Conservation (phyloP, 2,888 invertebrate genomes). For the Phrixothrix hirtus region DNA sequence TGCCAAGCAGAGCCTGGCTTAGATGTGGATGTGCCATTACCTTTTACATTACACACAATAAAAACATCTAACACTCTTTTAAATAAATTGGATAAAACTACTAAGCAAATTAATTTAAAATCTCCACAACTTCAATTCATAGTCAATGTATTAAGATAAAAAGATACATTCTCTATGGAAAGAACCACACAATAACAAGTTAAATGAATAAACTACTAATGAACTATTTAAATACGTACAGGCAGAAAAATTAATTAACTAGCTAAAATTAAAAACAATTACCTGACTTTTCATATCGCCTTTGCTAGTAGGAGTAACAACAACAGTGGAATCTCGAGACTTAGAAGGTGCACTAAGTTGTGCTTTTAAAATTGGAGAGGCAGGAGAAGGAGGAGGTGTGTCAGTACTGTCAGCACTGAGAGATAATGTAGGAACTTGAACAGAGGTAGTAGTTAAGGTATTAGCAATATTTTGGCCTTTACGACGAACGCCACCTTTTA, state of each 20-base stretch:
- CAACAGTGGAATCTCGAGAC: slow-evolving; percentile 50
- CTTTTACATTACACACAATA: slow-evolving; percentile 47
- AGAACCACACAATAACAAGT: no score
- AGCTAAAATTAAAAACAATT: slow-evolving; percentile 41
- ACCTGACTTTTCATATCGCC: slow-evolving; percentile 62
- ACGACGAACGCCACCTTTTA: slow-evolving; percentile 34
- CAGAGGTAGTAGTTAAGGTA: slow-evolving; percentile 20
- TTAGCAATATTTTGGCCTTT: slow-evolving; percentile 30
- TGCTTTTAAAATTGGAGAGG: slow-evolving; percentile 82
- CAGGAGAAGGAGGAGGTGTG: slow-evolving; percentile 61
- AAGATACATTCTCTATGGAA: no score
- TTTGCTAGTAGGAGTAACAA: slow-evolving; percentile 55
- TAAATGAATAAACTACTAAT: slow-evolving; percentile 4
- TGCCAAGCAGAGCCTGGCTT: slow-evolving; percentile 63
- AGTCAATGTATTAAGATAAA: no score
- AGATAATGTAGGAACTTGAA: slow-evolving; percentile 30
- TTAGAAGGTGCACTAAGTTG: slow-evolving; percentile 75
- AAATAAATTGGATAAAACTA: slow-evolving; percentile 16
- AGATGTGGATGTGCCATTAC: slow-evolving; percentile 66
- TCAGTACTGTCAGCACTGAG: slow-evolving; percentile 37
- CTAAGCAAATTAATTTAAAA: not conserved
- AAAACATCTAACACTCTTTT: slow-evolving; percentile 5
- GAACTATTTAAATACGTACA: no score
- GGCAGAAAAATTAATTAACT: slow-evolving; percentile 1
- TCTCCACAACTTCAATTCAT: not conserved